phyloP scores from a whole-genome alignment of 2,888 invertebrate species.

The Petrolisthes manimaculis region DNA sequence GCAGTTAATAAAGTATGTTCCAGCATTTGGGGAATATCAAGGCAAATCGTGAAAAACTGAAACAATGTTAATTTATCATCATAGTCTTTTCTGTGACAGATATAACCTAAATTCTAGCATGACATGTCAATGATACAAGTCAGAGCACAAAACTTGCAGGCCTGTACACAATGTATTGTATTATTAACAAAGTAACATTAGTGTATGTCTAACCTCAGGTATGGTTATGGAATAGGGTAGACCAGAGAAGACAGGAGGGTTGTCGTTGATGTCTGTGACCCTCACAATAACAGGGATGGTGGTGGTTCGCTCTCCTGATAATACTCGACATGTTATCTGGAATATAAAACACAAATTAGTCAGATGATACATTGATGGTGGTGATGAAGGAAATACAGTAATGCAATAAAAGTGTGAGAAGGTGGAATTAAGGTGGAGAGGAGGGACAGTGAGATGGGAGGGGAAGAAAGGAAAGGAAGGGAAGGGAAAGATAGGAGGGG shows the following conservation, averaged over 20 bases:
- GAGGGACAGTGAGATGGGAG: neutral
- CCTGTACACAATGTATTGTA: too few species aligned
- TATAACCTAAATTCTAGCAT: too few species aligned
- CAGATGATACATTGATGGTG: neutral
- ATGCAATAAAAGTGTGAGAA: neutral
- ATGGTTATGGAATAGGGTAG: constrained; percentile 57
- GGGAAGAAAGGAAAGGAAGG: neutral
- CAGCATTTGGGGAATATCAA: too few species aligned
- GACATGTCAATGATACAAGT: too few species aligned
- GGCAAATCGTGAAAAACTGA: too few species aligned
- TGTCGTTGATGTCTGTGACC: constrained; percentile 61
- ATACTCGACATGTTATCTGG: constrained; percentile 86
- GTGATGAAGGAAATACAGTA: neutral
- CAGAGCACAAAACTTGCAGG: too few species aligned
- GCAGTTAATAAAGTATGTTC: too few species aligned
- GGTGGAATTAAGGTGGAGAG: neutral
- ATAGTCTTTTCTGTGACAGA: too few species aligned
- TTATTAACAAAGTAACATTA: too few species aligned
- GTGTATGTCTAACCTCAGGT: constrained; percentile 47
- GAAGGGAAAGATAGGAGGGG: constrained; percentile 1
- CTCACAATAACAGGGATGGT: constrained; percentile 79
- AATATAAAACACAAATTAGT: constrained; percentile 65
- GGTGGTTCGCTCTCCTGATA: constrained; percentile 82
- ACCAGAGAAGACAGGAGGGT: constrained; percentile 58
- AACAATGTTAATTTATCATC: too few species aligned